Evolutionary conservation across 2,888 invertebrate species (phyloP), one percentile per base, ranked within the genome.

Genomic region (Stictocephala bisonia): DNA sequence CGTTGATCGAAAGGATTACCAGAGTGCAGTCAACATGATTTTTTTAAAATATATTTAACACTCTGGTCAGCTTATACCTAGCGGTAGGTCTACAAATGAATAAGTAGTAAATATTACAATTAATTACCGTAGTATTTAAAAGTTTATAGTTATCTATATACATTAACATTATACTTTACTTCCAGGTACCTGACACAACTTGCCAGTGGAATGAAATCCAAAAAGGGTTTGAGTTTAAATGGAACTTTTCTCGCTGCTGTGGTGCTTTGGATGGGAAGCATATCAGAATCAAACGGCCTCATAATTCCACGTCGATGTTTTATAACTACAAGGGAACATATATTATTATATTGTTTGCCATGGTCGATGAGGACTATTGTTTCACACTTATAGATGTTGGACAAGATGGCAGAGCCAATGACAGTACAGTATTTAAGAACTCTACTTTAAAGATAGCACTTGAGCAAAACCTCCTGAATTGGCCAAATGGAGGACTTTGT

Each of bases 401-500:
- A n/a, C n/a, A n/a, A n/a, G n/a, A n/a, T n/a, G n/a, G n/a, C n/a
- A n/a, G n/a, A n/a, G n/a, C n/a, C n/a, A n/a, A n/a, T n/a, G n/a
- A n/a, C n/a, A n/a, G n/a, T n/a, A n/a, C n/a, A n/a, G n/a, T n/a
- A n/a, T n/a, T n/a, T n/a, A n/a, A n/a, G n/a, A n/a, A n/a, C n/a
- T n/a, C n/a, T n/a, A n/a, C n/a, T n/a, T n/a, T n/a, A n/a, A n/a
- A n/a, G n/a, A n/a, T n/a, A n/a, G n/a, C n/a, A n/a, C n/a, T n/a
- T n/a, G n/a, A n/a, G n/a, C n/a, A n/a, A 44, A 44, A 44, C 44
- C 44, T 44, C 44, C 44, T 44, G 2, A 44, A 44, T 44, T 44
- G 44, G 44, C 44, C 44, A 44, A 3, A 44, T 3, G 44, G 11
- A 4, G 44, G 44, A 44, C 44, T 44, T 44, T 44, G n/a, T n/a